Evolutionary conservation across 1,140 invertebrate species (phyloP), one percentile per base, ranked within the genome.

Genomic region (Telenomus remus): DNA sequence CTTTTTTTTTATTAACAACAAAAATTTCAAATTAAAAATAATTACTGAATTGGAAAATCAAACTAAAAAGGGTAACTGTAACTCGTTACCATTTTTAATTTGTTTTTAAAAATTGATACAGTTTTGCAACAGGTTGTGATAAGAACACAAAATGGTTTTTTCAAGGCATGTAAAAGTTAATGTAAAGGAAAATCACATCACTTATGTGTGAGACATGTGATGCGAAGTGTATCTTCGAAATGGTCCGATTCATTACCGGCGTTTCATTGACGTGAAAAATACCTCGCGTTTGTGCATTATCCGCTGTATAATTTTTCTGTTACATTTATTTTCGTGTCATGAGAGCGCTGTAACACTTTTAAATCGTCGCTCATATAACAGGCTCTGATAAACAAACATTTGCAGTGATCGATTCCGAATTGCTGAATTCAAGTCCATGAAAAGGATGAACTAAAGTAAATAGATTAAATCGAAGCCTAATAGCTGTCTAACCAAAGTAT

Each of bases 291-390:
- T 61, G 74, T 71, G 74, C 61, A 71, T 76, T 76, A 76, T 75
- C 60, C 63, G 71, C 68, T 74, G 70, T 48, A 50, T 65, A 74
- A 70, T 78, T 78, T 76, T 79, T 79, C 77, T 79, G 77, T 76
- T 76, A 75, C 77, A 79, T 79, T 79, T 76, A 79, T 76, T 79
- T 79, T 61, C 73, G 74, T 79, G 69, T 76, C 73, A 75, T 76
- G 77, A 73, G 77, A 79, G 54, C 76, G 16, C 10, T 49, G 76
- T 65, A 78, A 74, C 65, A 73, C 61, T 78, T 76, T 76, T 63
- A 50, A 65, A 64, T 70, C 60, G 35, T 47, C 65, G 54, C 39
- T 70, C 35, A 54, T 69, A 27, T 27, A 53, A 51, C 54, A 64
- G 53, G 71, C 63, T 74, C 71, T 74, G 34, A 74, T 74, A 74